These are phyloP conservation scores for Tragelaphus imberbis DNA, from an alignment of 2,113 vertebrate species.

Conservation along the genomic window DNA sequence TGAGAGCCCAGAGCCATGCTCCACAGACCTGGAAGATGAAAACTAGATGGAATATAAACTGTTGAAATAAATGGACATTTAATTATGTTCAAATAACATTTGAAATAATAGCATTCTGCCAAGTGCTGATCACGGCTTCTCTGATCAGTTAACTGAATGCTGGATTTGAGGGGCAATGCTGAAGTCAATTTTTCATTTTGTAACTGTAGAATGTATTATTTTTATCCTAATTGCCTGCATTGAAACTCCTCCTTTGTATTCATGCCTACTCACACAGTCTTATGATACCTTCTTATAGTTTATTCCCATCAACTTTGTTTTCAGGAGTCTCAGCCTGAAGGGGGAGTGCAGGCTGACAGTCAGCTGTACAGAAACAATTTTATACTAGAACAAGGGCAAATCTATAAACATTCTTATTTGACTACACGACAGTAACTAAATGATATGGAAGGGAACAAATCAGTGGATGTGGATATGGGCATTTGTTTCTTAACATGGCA, in stretches of 20 bases:
- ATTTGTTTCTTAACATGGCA: constrained; percentile 37
- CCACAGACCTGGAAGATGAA: constrained; percentile 30
- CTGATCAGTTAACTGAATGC: constrained; percentile 18
- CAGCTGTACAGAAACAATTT: neutral
- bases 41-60: constrained; percentile 22
- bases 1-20: neutral
- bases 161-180: constrained; percentile 6
- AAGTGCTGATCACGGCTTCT: constrained; percentile 20
- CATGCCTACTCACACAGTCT: neutral
- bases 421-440: neutral
- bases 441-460: neutral
- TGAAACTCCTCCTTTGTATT: constrained; percentile 10
- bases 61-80: constrained; percentile 30
- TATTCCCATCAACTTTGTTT: neutral
- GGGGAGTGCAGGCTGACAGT: neutral
- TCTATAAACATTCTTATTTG: constrained; percentile 14
- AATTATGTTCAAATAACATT: constrained; percentile 52
- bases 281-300: constrained; percentile 11
- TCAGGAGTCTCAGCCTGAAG: neutral
- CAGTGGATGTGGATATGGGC: neutral
- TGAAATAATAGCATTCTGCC: constrained; percentile 48
- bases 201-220: constrained; percentile 1
- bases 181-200: constrained; percentile 32
- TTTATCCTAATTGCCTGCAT: constrained; percentile 11
- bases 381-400: constrained; percentile 1